Evolutionary conservation across 2,888 invertebrate genomes (phyloP), one percentile per base, ranked within the genome.

Genomic region (Scelioninae gen. 2): DNA sequence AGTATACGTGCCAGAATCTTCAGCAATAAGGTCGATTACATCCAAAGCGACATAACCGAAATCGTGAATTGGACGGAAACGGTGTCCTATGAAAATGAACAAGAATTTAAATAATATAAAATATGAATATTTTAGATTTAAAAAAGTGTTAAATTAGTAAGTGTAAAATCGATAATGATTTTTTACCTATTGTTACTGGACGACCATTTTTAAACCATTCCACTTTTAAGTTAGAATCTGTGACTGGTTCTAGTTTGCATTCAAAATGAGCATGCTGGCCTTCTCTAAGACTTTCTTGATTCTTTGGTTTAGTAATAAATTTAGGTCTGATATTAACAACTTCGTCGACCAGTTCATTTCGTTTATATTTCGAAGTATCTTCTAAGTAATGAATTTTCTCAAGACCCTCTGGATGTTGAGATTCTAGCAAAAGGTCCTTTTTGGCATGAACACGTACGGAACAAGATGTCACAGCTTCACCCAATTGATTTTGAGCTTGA

Each of bases 41-140:
- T 98, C 98, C 75, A 99, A 89, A 11, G 98, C 97, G 16, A 98
- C 98, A 84, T 97, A 98, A 37, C 98, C 98, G 87, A 99, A 98
- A 87, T 99, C 98, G 85, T 97, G 97, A 84, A 97, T 96, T 68
- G 97, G 97, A 80, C 96, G 91, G 89, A 97, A 98, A 81, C 97
- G 91, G 84, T 97, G 96, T 50, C 97, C 91, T 90, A 25, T n/a
- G n/a, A n/a, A n/a, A n/a, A n/a, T 22, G 74, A 10, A 76, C 70
- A 37, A 25, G 28, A 16, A 53, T 18, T n/a, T 9, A 37, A 37
- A 2, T 3, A 37, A 58, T 31, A 15, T 9, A 19, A n/a, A n/a
- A n/a, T n/a, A n/a, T n/a, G n/a, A n/a, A n/a, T n/a, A n/a, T n/a
- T n/a, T n/a, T n/a, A n/a, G n/a, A n/a, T n/a, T n/a, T n/a, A n/a